phyloP scores from a whole-genome alignment of 1,140 invertebrate genomes.

The Batillaria attramentaria region DNA sequence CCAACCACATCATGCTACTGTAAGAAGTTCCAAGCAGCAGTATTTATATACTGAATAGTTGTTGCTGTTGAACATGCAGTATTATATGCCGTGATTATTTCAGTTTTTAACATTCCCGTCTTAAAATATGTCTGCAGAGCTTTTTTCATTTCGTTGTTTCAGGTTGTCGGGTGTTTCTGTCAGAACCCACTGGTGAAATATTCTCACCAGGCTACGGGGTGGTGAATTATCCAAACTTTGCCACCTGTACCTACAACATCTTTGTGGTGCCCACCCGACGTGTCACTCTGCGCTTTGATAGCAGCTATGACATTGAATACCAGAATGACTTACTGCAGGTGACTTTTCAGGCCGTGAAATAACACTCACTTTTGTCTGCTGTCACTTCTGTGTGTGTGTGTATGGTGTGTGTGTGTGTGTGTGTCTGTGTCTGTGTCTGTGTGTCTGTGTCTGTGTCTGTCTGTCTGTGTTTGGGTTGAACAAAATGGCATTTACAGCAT shows the following conservation, averaged over 20 bases:
- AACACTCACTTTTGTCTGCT: not conserved
- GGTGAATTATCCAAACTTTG: conserved; percentile 48
- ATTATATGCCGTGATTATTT: too few species aligned
- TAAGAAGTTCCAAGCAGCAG: too few species aligned
- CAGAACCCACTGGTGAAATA: conserved; percentile 36
- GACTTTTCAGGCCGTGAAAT: not conserved
- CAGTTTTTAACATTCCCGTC: too few species aligned
- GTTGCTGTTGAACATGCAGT: too few species aligned
- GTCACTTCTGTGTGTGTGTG: not conserved
- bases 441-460: not conserved
- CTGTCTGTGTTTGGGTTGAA: conserved; percentile 6
- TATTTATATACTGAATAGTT: too few species aligned
- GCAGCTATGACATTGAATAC: conserved; percentile 30
- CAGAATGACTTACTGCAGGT: conserved; percentile 48
- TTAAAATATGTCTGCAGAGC: too few species aligned
- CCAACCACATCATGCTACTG: too few species aligned
- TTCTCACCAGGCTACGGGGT: conserved; percentile 47
- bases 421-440: not conserved
- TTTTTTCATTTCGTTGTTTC: too few species aligned
- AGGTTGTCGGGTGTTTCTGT: conserved; percentile 43
- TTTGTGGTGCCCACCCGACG: conserved; percentile 9
- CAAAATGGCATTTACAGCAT: conserved; percentile 27
- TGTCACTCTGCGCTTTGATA: conserved; percentile 41
- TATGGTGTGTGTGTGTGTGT: not conserved
- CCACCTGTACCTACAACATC: conserved; percentile 46